Conservation (phyloP, 53 echinoderm and acorn worm genomes). For the Stichopus horrens region DNA sequence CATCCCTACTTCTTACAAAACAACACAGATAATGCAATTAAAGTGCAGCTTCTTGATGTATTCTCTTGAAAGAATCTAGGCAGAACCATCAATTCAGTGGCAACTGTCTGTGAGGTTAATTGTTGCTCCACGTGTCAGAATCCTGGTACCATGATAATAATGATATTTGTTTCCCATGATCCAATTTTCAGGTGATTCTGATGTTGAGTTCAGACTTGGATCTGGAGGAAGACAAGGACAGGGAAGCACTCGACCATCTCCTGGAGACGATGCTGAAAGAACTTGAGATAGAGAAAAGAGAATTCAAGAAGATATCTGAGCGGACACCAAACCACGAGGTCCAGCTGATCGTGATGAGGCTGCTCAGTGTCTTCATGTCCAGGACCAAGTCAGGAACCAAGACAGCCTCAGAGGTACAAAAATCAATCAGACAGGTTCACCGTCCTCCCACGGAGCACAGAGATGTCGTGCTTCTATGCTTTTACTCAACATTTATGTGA, state of each 20-base stretch:
- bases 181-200: slow-evolving; percentile 66
- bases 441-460: too few relatives aligned
- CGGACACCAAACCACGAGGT: slow-evolving; percentile 93
- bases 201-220: slow-evolving; percentile 97
- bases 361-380: slow-evolving; percentile 99
- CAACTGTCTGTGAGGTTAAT: too few relatives aligned
- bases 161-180: neutral
- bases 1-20: too few relatives aligned
- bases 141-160: neutral
- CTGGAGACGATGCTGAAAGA: slow-evolving; percentile 75
- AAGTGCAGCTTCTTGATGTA: too few relatives aligned
- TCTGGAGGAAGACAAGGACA: slow-evolving; percentile 86
- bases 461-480: too few relatives aligned
- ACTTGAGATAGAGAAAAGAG: slow-evolving; percentile 73
- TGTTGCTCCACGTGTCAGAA: too few relatives aligned
- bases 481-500: too few relatives aligned
- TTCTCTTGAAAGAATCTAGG: too few relatives aligned
- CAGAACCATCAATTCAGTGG: too few relatives aligned
- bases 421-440: neutral
- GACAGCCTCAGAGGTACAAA: slow-evolving; percentile 81
- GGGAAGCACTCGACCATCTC: slow-evolving; percentile 71
- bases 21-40: too few relatives aligned
- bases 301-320: slow-evolving; percentile 79
- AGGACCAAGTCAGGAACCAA: slow-evolving; percentile 97
- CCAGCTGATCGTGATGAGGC: slow-evolving; percentile 94